A percentile compares a stretch with the other conserved stretches of the same genome.
phyloP scores from a whole-genome alignment of 2,113 vertebrate genomes.

The Scortum barcoo region DNA sequence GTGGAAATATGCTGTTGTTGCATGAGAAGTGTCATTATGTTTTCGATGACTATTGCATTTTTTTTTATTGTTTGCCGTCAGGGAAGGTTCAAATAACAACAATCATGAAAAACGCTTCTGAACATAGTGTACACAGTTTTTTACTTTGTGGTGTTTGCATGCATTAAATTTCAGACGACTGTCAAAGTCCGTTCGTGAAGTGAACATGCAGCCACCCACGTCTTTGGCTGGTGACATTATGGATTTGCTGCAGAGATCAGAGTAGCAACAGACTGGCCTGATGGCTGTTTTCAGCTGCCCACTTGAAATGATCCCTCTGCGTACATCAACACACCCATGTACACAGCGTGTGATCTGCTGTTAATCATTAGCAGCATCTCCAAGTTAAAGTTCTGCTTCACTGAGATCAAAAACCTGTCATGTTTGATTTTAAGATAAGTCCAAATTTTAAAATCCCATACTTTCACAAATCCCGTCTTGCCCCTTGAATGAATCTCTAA shows the following conservation, averaged over 20 bases:
- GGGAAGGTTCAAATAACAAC: background rate
- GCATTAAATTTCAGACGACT: constrained; percentile 29
- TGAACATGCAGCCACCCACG: constrained; percentile 12
- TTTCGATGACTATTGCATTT: background rate
- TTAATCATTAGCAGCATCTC: constrained; percentile 34
- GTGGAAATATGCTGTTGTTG: background rate
- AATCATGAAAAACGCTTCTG: background rate
- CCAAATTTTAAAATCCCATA: background rate
- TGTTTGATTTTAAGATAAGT: constrained; percentile 32
- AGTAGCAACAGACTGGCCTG: constrained; percentile 18
- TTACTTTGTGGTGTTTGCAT: background rate
- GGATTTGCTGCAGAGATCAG: constrained; percentile 45
- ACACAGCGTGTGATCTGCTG: constrained; percentile 43
- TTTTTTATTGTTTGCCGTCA: background rate
- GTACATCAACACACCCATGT: constrained; percentile 17
- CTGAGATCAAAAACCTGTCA: constrained; percentile 33
- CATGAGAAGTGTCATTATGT: background rate
- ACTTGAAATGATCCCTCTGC: constrained; percentile 27
- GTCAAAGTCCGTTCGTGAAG: background rate
- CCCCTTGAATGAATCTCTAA: constrained; percentile 20
- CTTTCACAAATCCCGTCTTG: constrained; percentile 8
- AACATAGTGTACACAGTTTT: background rate
- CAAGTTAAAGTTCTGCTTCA: constrained; percentile 31
- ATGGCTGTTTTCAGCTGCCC: constrained; percentile 32
- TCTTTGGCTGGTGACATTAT: constrained; percentile 20